These are phyloP conservation scores for Pantherophis alleghaniensis DNA, from an alignment of 2,797 vertebrate species.

Conservation along the genomic window DNA sequence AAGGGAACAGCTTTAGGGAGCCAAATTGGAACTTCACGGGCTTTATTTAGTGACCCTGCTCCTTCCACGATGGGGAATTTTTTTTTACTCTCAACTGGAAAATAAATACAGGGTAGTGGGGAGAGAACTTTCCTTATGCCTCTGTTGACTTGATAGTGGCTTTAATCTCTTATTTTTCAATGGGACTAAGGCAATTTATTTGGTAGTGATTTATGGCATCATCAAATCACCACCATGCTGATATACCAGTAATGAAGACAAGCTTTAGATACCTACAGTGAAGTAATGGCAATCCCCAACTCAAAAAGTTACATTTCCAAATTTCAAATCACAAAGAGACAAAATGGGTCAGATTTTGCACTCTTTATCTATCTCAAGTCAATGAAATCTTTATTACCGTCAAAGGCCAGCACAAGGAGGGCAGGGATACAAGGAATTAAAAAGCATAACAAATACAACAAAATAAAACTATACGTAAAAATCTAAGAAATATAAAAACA, in stretches of 20 bases:
- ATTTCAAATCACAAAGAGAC: background rate
- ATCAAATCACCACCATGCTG: background rate
- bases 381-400: background rate
- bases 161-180: background rate
- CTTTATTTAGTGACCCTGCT: background rate
- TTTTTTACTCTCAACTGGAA: background rate
- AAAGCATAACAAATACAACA: background rate
- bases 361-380: background rate
- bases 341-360: background rate
- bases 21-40: background rate
- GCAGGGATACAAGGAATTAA: background rate
- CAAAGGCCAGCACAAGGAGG: background rate
- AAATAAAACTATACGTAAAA: background rate
- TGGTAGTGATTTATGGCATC: background rate
- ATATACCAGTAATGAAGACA: background rate
- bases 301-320: background rate
- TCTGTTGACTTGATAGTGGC: background rate
- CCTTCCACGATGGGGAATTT: background rate
- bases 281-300: background rate
- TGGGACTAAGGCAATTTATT: background rate
- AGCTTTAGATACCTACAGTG: background rate
- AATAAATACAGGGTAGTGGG: background rate
- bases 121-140: background rate
- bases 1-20: background rate
- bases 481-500: background rate